Evolutionary conservation across 1,140 invertebrate genomes (phyloP).

Genomic region (Leptinotarsa undecemlineata): DNA sequence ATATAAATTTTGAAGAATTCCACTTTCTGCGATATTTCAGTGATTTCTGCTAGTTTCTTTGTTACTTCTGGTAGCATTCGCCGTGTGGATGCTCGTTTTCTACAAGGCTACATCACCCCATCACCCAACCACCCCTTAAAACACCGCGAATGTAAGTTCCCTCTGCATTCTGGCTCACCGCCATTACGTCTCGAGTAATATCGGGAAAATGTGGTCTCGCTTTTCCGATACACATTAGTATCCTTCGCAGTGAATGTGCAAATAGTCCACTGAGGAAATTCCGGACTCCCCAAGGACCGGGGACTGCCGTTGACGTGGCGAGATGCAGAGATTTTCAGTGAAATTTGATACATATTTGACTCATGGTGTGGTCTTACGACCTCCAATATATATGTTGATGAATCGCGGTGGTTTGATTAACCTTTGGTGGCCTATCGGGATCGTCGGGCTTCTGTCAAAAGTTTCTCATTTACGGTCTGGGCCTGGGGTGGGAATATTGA

Average conservation of each 20-base stretch:
- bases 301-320: not conserved
- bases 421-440: too few relatives aligned
- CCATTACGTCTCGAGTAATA: not conserved
- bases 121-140: not conserved
- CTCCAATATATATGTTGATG: constrained; percentile 1
- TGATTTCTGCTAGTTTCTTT: too few relatives aligned
- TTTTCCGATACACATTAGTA: constrained; percentile 8
- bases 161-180: not conserved
- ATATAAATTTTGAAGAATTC: too few relatives aligned
- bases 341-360: not conserved
- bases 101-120: not conserved
- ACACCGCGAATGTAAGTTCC: not conserved
- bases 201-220: constrained; percentile 2
- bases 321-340: not conserved
- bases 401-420: not conserved
- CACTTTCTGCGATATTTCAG: too few relatives aligned
- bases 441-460: too few relatives aligned
- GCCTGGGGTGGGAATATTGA: too few relatives aligned
- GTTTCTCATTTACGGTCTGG: too few relatives aligned
- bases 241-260: not conserved
- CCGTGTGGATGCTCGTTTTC: too few relatives aligned
- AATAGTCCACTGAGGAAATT: not conserved
- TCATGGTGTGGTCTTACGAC: not conserved
- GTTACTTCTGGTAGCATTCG: too few relatives aligned
- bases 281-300: not conserved